phyloP scores from a whole-genome alignment of 2,888 invertebrate genomes.

The Pseudeuparius sepicola region DNA sequence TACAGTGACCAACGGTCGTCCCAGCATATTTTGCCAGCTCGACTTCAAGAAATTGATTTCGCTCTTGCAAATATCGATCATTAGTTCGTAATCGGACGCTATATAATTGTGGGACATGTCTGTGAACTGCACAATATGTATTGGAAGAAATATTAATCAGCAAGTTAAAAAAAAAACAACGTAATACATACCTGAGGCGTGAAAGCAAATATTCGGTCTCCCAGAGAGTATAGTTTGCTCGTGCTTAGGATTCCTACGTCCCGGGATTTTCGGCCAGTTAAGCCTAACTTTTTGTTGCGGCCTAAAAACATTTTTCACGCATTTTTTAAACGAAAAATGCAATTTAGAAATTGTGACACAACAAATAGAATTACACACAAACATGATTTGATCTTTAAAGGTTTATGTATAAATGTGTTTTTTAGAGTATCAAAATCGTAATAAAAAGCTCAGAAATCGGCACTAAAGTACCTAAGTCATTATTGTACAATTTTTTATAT shows the following conservation, averaged over 20 bases:
- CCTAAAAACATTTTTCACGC: slow-evolving; percentile 53
- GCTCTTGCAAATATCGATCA: slow-evolving; percentile 95
- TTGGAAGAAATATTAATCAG: slow-evolving; percentile 10
- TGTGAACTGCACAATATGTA: slow-evolving; percentile 67
- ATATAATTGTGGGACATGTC: slow-evolving; percentile 98
- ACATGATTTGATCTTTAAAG: no score
- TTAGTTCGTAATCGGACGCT: slow-evolving; percentile 94
- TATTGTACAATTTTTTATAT: no score
- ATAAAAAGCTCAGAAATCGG: no score
- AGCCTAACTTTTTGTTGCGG: slow-evolving; percentile 81
- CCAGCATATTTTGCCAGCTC: slow-evolving; percentile 96
- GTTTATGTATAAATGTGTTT: no score
- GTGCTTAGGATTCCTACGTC: slow-evolving; percentile 97
- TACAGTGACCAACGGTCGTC: slow-evolving; percentile 90
- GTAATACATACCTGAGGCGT: slow-evolving; percentile 86
- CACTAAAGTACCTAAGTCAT: no score
- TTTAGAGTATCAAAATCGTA: no score
- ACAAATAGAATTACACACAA: no score
- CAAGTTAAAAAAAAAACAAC: background rate
- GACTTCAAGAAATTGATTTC: slow-evolving; percentile 97
- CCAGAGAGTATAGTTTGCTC: slow-evolving; percentile 92
- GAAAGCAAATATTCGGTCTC: slow-evolving; percentile 94
- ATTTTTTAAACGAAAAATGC: background rate
- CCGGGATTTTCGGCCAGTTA: slow-evolving; percentile 90
- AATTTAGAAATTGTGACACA: no score